Conservation (phyloP, 2,113 vertebrate genomes). For the Colaptes auratus region DNA sequence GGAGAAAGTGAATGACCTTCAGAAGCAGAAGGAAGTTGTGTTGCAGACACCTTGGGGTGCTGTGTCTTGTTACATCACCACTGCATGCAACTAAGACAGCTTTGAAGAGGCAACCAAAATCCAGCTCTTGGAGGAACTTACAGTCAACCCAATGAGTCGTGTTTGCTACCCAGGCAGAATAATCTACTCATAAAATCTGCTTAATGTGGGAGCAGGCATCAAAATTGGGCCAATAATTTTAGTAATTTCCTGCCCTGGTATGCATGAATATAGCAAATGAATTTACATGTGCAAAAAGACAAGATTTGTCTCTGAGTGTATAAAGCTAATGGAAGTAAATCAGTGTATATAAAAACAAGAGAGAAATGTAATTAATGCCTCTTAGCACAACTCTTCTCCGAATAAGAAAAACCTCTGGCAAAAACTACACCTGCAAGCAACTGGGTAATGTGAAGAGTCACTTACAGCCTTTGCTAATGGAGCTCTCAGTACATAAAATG, state of each 20-base stretch:
- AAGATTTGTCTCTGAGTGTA: neutral
- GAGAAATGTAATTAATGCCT: constrained; percentile 1
- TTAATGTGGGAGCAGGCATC: neutral
- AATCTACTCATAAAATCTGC: neutral
- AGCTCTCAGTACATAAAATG: constrained; percentile 17
- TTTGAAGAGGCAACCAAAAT: neutral
- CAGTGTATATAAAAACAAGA: neutral
- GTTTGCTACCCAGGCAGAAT: neutral
- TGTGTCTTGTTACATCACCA: neutral
- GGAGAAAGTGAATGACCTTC: neutral
- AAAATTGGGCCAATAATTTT: neutral
- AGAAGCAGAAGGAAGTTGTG: neutral
- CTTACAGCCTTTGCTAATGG: neutral
- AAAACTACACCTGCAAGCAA: neutral
- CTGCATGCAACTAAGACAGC: neutral
- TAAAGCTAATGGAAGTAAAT: constrained; percentile 5
- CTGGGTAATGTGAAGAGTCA: neutral
- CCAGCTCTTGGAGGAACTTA: neutral
- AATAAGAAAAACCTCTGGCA: neutral
- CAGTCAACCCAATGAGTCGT: neutral
- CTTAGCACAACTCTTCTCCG: neutral
- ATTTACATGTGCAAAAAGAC: neutral
- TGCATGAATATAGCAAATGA: neutral
- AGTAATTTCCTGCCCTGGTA: neutral
- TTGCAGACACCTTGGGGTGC: neutral